Conservation (phyloP, 1,140 invertebrate genomes). For the Mamestra configurata region DNA sequence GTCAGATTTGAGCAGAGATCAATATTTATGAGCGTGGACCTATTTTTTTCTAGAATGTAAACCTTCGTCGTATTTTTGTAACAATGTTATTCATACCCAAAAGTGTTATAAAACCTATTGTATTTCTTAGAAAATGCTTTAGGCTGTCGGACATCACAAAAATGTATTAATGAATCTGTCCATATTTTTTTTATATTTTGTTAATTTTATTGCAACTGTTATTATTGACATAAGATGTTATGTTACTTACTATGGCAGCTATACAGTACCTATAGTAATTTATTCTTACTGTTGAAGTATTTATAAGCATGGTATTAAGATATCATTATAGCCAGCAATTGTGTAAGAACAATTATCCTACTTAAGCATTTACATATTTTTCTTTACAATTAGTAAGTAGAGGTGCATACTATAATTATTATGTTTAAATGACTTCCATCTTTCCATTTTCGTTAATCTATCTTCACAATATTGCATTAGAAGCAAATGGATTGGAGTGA, state of each 20-base stretch:
- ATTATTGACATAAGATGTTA: not conserved
- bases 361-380: slow-evolving; percentile 19
- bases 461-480: not conserved
- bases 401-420: not conserved
- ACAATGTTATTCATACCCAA: not conserved
- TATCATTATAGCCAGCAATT: not conserved
- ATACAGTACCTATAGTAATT: not conserved
- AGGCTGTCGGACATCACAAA: not conserved
- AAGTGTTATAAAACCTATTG: not conserved
- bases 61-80: too few relatives aligned
- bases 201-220: not conserved
- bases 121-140: not conserved
- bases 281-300: not conserved
- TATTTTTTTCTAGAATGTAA: too few relatives aligned
- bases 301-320: not conserved
- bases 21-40: too few relatives aligned
- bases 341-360: slow-evolving; percentile 19
- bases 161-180: slow-evolving; percentile 37
- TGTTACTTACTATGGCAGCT: not conserved
- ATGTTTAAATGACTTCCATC: slow-evolving; percentile 1
- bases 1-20: not conserved
- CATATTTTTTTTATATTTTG: slow-evolving; percentile 3
- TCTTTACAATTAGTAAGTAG: slow-evolving; percentile 4
- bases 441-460: not conserved
- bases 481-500: not conserved